Percentiles rank a stretch among this genome's conserved stretches.
Evolutionary conservation across 2,797 vertebrate genomes (phyloP).

Genomic region (Scyliorhinus canicula): DNA sequence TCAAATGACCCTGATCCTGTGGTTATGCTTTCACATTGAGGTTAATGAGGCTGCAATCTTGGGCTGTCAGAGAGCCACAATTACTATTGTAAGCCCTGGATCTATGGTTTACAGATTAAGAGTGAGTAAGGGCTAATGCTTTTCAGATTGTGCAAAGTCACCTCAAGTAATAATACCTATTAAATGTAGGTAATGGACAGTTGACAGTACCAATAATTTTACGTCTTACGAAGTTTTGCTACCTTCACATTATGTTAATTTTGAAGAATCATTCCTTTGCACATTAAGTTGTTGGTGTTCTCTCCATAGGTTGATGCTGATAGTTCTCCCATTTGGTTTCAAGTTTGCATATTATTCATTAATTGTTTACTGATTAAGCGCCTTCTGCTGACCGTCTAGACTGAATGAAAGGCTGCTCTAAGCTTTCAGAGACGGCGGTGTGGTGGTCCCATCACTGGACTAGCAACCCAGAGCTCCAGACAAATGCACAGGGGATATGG

Average conservation of each 20-base stretch:
- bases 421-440: not conserved
- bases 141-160: not conserved
- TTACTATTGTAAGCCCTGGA: not conserved
- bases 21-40: not conserved
- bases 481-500: too few relatives aligned
- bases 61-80: not conserved
- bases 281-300: not conserved
- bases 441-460: too few relatives aligned
- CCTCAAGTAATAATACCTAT: not conserved
- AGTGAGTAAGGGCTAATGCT: not conserved
- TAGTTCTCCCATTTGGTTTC: not conserved
- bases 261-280: not conserved
- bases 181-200: not conserved
- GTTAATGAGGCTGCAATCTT: slow-evolving; percentile 14
- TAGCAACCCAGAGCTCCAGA: too few relatives aligned
- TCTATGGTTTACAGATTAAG: not conserved
- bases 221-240: not conserved
- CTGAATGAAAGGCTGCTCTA: not conserved
- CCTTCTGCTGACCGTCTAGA: not conserved
- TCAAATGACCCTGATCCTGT: not conserved
- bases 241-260: not conserved
- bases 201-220: not conserved
- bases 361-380: not conserved
- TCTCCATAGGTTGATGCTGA: not conserved
- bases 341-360: not conserved